phyloP scores from a whole-genome alignment of 37 sponge, comb jelly and placozoan species.

The Cladorhizidae sp. region DNA sequence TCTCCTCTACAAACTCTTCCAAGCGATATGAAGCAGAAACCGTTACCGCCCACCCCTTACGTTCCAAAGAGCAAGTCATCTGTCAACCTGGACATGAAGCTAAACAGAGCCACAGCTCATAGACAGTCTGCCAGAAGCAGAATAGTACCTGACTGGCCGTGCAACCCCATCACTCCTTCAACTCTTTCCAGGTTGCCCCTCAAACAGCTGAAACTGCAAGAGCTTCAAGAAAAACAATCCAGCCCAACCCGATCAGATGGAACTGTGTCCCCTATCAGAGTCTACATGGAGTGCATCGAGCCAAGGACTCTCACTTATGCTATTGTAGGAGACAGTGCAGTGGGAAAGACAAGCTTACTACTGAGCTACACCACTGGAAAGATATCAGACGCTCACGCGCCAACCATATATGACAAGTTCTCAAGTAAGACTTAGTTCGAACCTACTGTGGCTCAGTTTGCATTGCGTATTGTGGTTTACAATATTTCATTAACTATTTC shows the following conservation, averaged over 20 bases:
- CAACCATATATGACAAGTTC: slow-evolving; percentile 82
- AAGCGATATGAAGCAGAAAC: not conserved
- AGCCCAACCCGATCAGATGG: slow-evolving; percentile 17
- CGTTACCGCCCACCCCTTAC: slow-evolving; percentile 1
- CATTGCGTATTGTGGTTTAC: not conserved
- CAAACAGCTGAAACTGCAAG: not conserved
- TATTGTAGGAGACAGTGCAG: slow-evolving; percentile 81
- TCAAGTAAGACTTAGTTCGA: slow-evolving; percentile 52
- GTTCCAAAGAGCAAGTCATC: slow-evolving; percentile 37
- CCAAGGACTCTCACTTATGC: slow-evolving; percentile 60
- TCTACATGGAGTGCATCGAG: slow-evolving; percentile 55
- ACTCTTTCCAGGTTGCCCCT: not conserved
- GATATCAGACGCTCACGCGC: slow-evolving; percentile 64
- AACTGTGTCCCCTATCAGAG: slow-evolving; percentile 33
- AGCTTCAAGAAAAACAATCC: too few species aligned
- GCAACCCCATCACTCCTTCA: not conserved
- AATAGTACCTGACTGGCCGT: not conserved
- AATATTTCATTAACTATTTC: too few species aligned
- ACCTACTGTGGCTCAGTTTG: not conserved
- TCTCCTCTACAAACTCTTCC: slow-evolving; percentile 14
- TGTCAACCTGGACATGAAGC: slow-evolving; percentile 17
- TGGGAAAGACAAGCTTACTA: slow-evolving; percentile 80
- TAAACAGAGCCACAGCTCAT: not conserved
- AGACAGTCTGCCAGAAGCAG: not conserved
- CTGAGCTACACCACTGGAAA: slow-evolving; percentile 67